Conservation (phyloP, 1,140 invertebrate species). For the Calliopsis andreniformis region DNA sequence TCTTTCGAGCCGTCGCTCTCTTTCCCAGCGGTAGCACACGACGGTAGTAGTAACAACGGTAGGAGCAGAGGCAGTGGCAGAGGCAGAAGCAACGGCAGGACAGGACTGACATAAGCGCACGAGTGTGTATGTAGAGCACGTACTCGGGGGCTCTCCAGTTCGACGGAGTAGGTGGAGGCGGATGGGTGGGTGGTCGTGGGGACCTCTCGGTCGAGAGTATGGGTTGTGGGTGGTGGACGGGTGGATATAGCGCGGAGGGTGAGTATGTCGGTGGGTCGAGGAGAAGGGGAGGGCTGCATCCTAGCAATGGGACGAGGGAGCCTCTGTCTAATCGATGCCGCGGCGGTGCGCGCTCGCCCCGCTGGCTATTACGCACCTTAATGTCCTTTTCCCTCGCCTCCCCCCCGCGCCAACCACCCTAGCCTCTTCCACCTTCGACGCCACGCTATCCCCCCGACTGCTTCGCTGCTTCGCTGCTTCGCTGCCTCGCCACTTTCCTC, state of each 20-base stretch:
- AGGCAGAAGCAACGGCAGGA: conserved; percentile 64
- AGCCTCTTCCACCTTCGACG: conserved; percentile 65
- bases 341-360: conserved; percentile 80
- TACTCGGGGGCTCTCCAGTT: conserved; percentile 76
- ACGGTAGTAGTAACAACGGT: conserved; percentile 34
- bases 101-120: conserved; percentile 76
- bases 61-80: conserved; percentile 48
- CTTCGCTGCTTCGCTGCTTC: conserved; percentile 53
- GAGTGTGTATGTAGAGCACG: conserved; percentile 81
- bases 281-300: conserved; percentile 67
- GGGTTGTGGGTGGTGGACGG: conserved; percentile 65
- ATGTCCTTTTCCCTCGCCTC: conserved; percentile 76
- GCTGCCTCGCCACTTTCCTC: conserved; percentile 56
- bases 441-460: conserved; percentile 53
- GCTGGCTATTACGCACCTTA: conserved; percentile 82
- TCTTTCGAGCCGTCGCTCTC: conserved; percentile 20
- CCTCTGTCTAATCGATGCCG: conserved; percentile 81
- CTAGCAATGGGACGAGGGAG: conserved; percentile 74
- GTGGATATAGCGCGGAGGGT: conserved; percentile 55
- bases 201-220: conserved; percentile 66
- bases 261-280: conserved; percentile 57
- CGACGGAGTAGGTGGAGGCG: conserved; percentile 71
- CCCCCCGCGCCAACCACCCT: conserved; percentile 58
- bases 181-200: conserved; percentile 67
- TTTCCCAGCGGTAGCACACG: conserved; percentile 43